These are phyloP conservation scores for Cremastobaeus sp. DNA, from an alignment of 2,888 invertebrate genomes.

Conservation along the genomic window DNA sequence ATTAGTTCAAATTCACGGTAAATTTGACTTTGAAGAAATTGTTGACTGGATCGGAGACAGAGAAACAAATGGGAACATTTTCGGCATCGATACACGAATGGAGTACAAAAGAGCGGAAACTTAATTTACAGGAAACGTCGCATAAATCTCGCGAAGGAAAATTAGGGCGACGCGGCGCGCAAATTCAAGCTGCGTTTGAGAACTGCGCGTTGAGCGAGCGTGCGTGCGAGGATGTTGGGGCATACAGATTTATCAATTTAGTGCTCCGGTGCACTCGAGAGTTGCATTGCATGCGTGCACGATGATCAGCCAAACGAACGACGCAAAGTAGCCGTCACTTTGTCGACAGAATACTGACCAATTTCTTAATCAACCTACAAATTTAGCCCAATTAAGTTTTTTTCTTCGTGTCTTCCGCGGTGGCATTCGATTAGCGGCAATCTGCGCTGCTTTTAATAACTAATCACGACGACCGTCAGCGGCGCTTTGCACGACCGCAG, in stretches of 20 bases:
- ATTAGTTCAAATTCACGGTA: no score
- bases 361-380: conserved; percentile 62
- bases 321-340: conserved; percentile 49
- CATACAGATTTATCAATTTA: conserved; percentile 77
- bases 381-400: conserved; percentile 53
- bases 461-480: conserved; percentile 12
- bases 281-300: conserved; percentile 65
- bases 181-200: conserved; percentile 40
- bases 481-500: no score
- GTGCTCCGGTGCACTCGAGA: conserved; percentile 67
- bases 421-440: conserved; percentile 24
- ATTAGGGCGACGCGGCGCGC: conserved; percentile 45
- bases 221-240: conserved; percentile 66
- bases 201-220: conserved; percentile 34
- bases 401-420: conserved; percentile 14
- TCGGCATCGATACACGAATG: conserved; percentile 26
- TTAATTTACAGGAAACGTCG: conserved; percentile 40
- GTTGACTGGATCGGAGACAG: no score
- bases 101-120: conserved; percentile 32
- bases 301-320: conserved; percentile 60
- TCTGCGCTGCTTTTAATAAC: conserved; percentile 7
- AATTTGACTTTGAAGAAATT: no score
- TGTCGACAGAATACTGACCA: conserved; percentile 44
- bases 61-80: no score
- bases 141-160: conserved; percentile 43